phyloP scores from a whole-genome alignment of 2,888 invertebrate species.

The Scaptomyza cyrtandrae region DNA sequence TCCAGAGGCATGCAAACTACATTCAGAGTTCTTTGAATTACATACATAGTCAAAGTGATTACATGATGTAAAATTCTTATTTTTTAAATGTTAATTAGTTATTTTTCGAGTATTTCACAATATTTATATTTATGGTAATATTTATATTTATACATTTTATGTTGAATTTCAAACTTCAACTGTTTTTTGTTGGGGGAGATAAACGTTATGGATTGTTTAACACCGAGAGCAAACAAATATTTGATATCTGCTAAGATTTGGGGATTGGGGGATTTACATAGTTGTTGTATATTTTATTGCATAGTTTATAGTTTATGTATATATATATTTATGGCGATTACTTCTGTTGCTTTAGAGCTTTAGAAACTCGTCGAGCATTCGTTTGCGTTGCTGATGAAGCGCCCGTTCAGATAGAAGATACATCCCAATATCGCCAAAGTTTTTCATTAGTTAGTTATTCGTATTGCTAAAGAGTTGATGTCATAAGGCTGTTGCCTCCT shows the following conservation, averaged over 20 bases:
- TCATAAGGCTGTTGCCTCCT: constrained; percentile 84
- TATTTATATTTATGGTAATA: constrained; percentile 40
- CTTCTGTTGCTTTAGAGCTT: constrained; percentile 58
- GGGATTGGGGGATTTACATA: constrained; percentile 30
- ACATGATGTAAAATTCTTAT: constrained; percentile 34
- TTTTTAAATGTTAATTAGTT: constrained; percentile 1
- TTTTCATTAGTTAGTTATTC: constrained; percentile 83
- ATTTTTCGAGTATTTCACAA: constrained; percentile 47
- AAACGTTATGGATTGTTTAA: constrained; percentile 56
- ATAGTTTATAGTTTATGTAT: constrained; percentile 7
- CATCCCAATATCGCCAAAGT: constrained; percentile 78
- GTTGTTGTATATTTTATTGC: not conserved
- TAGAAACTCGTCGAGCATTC: constrained; percentile 74
- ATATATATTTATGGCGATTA: constrained; percentile 14
- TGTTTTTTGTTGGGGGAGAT: constrained; percentile 5
- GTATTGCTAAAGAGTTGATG: constrained; percentile 83
- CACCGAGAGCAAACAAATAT: constrained; percentile 76
- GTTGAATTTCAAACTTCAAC: constrained; percentile 13
- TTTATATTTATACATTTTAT: constrained; percentile 67
- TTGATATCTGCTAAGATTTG: constrained; percentile 65
- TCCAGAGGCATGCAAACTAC: constrained; percentile 42
- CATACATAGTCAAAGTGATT: constrained; percentile 29
- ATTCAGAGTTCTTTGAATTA: constrained; percentile 44
- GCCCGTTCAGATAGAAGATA: constrained; percentile 73
- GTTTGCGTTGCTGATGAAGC: constrained; percentile 73